These are phyloP conservation scores for Bergia puertoricense DNA, from an alignment of 92 coral and sea anemone genomes.

Conservation along the genomic window DNA sequence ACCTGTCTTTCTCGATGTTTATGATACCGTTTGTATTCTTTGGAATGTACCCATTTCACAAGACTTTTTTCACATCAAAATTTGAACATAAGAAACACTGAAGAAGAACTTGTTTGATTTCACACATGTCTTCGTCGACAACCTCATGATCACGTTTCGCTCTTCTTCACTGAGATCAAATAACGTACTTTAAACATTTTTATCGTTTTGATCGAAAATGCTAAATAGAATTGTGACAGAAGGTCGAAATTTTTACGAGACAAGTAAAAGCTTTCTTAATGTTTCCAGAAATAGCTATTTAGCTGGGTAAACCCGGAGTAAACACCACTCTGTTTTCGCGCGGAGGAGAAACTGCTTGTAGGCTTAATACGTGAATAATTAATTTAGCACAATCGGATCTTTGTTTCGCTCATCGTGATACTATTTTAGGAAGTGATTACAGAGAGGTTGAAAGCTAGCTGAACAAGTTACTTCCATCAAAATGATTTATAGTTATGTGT, in stretches of 20 bases:
- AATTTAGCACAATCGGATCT: constrained; percentile 23
- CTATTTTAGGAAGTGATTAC: background rate
- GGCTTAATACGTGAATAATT: background rate
- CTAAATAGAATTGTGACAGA: constrained; percentile 22
- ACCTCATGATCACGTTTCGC: background rate
- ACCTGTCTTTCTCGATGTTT: too few species aligned
- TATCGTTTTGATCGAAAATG: constrained; percentile 8
- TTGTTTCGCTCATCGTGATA: background rate
- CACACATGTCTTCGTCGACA: background rate
- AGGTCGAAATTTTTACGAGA: background rate
- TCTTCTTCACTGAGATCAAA: background rate
- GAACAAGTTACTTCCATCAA: background rate
- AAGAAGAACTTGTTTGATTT: background rate
- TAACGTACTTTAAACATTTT: background rate
- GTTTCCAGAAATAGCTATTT: background rate
- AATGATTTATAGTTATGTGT: background rate
- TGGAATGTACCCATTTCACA: too few species aligned
- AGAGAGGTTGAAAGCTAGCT: background rate
- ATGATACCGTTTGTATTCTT: too few species aligned
- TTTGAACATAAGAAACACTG: background rate
- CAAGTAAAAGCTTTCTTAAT: background rate
- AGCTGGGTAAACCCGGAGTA: background rate
- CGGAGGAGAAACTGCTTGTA: too few species aligned
- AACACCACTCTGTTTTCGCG: too few species aligned
- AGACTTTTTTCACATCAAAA: too few species aligned